Percentiles rank a stretch among this genome's conserved stretches.
Conservation (phyloP, 2,888 invertebrate genomes). For the Macrophya alboannulata region DNA sequence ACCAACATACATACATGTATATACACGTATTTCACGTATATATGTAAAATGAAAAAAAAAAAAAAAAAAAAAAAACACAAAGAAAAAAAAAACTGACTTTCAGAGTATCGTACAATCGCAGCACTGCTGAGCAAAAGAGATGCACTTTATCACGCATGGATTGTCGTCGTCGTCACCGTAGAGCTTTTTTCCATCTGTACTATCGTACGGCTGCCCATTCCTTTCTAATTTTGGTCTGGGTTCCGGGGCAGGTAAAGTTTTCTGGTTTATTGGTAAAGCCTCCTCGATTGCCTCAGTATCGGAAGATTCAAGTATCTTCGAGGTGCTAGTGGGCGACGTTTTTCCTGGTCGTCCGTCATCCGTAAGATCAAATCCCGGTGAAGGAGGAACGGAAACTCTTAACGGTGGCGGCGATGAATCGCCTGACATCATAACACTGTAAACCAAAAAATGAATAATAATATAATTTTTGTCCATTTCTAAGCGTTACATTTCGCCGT, state of each 20-base stretch:
- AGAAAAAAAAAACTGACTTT: conserved; percentile 54
- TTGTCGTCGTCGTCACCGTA: conserved; percentile 81
- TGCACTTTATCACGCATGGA: conserved; percentile 84
- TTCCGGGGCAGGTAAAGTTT: conserved; percentile 71
- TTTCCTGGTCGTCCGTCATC: conserved; percentile 72
- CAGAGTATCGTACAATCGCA: conserved; percentile 83
- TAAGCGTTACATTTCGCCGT: background rate
- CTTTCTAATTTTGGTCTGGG: conserved; percentile 72
- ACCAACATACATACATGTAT: background rate
- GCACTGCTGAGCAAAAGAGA: conserved; percentile 85
- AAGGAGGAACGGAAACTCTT: conserved; percentile 68
- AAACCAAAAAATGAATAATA: conserved; percentile 57
- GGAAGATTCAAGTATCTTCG: conserved; percentile 61
- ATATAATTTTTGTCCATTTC: background rate
- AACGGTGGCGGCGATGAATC: conserved; percentile 72
- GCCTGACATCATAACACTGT: conserved; percentile 75
- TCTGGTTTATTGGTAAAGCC: conserved; percentile 68
- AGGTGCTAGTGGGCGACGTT: conserved; percentile 64
- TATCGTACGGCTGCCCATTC: conserved; percentile 70
- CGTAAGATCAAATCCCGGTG: conserved; percentile 71
- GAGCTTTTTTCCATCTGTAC: conserved; percentile 62
- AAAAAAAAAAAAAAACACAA: no score
- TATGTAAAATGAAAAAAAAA: background rate
- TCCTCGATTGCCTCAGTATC: conserved; percentile 70
- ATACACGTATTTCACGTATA: conserved; percentile 7